A percentile compares a stretch with the other conserved stretches of the same genome.
Evolutionary conservation across 2,888 invertebrate genomes (phyloP).

Genomic region (Machimus atricapillus): DNA sequence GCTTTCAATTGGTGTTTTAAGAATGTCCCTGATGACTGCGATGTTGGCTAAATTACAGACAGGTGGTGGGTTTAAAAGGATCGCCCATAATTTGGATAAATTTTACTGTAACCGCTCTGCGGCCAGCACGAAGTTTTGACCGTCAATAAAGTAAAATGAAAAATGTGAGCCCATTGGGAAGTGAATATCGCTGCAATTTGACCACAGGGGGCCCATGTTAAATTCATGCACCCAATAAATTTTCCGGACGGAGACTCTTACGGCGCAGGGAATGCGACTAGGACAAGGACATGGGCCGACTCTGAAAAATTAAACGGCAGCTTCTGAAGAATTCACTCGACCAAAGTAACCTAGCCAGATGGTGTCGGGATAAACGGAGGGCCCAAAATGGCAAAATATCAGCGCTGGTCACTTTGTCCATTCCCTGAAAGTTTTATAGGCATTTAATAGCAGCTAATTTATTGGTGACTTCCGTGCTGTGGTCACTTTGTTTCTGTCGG

Average conservation of each 20-base stretch:
- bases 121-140: conserved; percentile 12
- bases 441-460: conserved; percentile 30
- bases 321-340: not conserved
- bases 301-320: not conserved
- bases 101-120: not conserved
- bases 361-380: conserved; percentile 25
- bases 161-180: conserved; percentile 34
- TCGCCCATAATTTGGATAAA: not conserved
- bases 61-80: conserved; percentile 19
- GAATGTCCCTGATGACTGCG: not conserved
- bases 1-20: not conserved
- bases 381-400: not conserved
- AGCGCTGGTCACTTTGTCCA: conserved; percentile 1
- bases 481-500: not conserved
- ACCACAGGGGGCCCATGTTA: conserved; percentile 38
- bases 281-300: not conserved
- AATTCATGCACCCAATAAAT: conserved; percentile 37
- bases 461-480: conserved; percentile 9
- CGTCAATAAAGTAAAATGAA: conserved; percentile 44
- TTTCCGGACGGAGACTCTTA: not conserved
- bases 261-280: not conserved
- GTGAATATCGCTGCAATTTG: conserved; percentile 11
- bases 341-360: conserved; percentile 16
- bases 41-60: conserved; percentile 9
- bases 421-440: conserved; percentile 12